Evolutionary conservation across 2,888 invertebrate species (phyloP).

Genomic region (Napeogenes sylphis): DNA sequence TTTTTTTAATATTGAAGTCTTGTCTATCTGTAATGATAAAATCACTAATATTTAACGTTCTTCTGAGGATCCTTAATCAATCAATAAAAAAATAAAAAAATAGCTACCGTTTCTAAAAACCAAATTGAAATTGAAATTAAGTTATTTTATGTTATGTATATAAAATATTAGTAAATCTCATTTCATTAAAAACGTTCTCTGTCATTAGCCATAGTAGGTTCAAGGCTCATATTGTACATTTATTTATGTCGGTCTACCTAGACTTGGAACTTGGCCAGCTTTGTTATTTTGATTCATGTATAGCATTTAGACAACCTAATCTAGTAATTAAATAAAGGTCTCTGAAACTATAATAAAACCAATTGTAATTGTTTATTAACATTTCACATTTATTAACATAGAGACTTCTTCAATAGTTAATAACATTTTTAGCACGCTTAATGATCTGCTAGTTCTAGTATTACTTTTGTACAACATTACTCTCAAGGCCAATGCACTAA

Average conservation of each 20-base stretch:
- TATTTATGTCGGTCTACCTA: constrained; percentile 25
- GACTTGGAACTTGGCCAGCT: constrained; percentile 29
- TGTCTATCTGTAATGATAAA: too few relatives aligned
- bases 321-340: constrained; percentile 30
- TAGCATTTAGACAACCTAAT: constrained; percentile 30
- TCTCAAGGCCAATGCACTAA: neutral
- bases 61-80: too few relatives aligned
- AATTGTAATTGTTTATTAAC: neutral
- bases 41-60: too few relatives aligned
- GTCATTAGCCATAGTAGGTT: constrained; percentile 12
- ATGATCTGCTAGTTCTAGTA: neutral
- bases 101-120: too few relatives aligned
- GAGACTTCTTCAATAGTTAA: too few relatives aligned
- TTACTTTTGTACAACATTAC: neutral
- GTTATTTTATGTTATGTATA: too few relatives aligned
- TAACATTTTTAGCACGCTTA: too few relatives aligned
- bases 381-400: neutral
- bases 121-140: too few relatives aligned
- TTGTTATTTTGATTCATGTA: constrained; percentile 29
- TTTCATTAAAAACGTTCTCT: constrained; percentile 1
- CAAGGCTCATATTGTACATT: constrained; percentile 28
- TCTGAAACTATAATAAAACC: constrained; percentile 4
- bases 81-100: too few relatives aligned
- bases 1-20: too few relatives aligned
- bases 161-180: neutral